Evolutionary conservation across 2,888 invertebrate species (phyloP), one percentile per base, ranked within the genome.

Genomic region (Julus scanicus): DNA sequence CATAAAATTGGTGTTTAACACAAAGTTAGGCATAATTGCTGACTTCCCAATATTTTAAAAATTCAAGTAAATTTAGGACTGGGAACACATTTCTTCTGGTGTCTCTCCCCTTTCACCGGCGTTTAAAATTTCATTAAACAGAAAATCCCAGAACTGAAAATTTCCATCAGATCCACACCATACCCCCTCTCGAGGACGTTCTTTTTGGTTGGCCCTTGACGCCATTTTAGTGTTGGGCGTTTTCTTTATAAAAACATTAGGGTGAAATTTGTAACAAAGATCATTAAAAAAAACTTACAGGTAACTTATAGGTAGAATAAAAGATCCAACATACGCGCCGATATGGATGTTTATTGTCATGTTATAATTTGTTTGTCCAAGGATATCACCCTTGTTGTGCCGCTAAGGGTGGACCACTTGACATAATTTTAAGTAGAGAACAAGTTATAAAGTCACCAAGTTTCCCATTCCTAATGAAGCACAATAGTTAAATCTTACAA

Each of bases 161-260:
- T 29, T 29, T 29, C 29, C 29, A 29, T 29, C 29, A 29, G 29
- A 29, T 1, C 29, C 1, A 29, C 29, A 0, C 29, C 29, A 0
- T 29, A 29, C 29, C 29, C 29, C 29, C 29, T 29, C 29, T 29
- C 29, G 29, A 29, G 29, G 29, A 29, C 29, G 29, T 29, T 1
- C 29, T 29, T 29, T 29, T 29, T 29, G 29, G 1, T 1, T 29
- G 29, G 29, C 29, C 29, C 29, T 1, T 29, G 39, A 80, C 15
- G 80, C 80, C 37, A 80, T 39, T 71, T 71, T 80, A 80, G 37
- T 37, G 80, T 80, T 80, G 80, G 80, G 80, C 80, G 80, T 80
- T 80, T 80, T 80, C 80, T 37, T 80, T 37, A 80, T 29, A 39
- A 3, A 29, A 3, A 37, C 29, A 9, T 80, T 15, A 37, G 53